phyloP scores from a whole-genome alignment of 2,797 vertebrate genomes.

The Threskiornis aethiopicus region DNA sequence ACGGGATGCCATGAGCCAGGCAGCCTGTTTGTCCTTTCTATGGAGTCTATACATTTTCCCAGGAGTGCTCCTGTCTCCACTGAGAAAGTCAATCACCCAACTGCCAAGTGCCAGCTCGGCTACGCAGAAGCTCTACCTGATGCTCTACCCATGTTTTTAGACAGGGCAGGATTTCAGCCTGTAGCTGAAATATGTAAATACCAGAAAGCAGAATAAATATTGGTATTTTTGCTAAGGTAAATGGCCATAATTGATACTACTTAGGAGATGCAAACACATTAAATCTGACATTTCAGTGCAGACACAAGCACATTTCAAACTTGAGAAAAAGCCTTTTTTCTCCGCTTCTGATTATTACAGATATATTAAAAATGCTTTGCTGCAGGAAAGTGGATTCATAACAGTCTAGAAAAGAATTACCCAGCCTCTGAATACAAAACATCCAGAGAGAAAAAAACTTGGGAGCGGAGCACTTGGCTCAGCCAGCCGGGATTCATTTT shows the following conservation, averaged over 20 bases:
- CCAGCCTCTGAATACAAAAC: neutral
- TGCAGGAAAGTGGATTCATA: neutral
- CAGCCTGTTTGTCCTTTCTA: neutral
- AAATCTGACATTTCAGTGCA: slow-evolving; percentile 29
- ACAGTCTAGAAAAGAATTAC: neutral
- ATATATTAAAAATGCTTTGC: neutral
- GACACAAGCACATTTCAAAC: neutral
- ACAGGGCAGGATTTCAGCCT: neutral
- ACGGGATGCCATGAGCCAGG: neutral
- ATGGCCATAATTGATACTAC: slow-evolving; percentile 4
- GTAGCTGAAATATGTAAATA: neutral
- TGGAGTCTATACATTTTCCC: neutral
- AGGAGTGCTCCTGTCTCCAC: neutral
- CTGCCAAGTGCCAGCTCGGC: fast-evolving
- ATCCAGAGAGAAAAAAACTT: neutral
- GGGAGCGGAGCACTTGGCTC: neutral
- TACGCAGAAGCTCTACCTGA: neutral
- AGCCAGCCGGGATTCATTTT: neutral
- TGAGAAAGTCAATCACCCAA: neutral
- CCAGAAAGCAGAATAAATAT: neutral
- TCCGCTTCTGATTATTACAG: neutral
- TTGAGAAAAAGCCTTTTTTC: neutral
- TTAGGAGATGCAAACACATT: slow-evolving; percentile 19
- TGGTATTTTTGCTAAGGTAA: slow-evolving; percentile 33
- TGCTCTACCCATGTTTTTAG: neutral